Base-by-base conservation (phyloP, 2,797 vertebrate species). In the Saxicola maurus region DNA sequence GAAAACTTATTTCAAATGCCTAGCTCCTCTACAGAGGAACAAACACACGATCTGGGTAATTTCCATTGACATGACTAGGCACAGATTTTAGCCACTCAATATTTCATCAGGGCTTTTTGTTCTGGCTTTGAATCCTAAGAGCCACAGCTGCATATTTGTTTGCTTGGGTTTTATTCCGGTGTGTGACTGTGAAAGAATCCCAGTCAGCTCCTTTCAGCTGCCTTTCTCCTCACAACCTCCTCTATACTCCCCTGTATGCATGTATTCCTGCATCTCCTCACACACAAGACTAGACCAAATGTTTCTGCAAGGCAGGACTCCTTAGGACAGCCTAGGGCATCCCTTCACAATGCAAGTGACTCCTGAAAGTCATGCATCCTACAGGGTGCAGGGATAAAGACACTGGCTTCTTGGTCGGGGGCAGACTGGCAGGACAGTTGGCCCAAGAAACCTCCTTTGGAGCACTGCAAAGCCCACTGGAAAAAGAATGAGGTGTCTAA, bases 21-120 rank as follows among this genome's bases (percentile, higher is more conserved):
- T 79, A 79, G 84, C 74, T 96, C 66, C 56, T 93, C 86, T 89
- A 73, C 55, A 95, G 67, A 93, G 81, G 68, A 95, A 93, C 84
- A 91, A 95, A 95, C 69, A 91, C 10, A 14, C 65, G 92, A 83
- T 92, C 92, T 93, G 89, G 82, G 74, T 87, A 91, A 96, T 95
- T 97, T 96, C 87, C 89, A 95, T 67, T 89, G 87, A 94, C 92
- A 96, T 82, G 86, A 93, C 93, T 95, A 85, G 13, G 30, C 71
- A 86, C 78, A 94, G 84, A 95, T 95, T 96, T 94, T 81, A 95
- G 90, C 67, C 82, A 92, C 92, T 96, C 90, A 95, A 86, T 96
- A 95, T 94, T 96, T 96, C 94, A 96, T 96, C 94, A 95, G 77
- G 79, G 48, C 48, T 94, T 92, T 95, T 96, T 97, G 93, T 95